These are phyloP conservation scores for Silurus aristotelis DNA, from an alignment of 2,797 vertebrate genomes.

Conservation along the genomic window DNA sequence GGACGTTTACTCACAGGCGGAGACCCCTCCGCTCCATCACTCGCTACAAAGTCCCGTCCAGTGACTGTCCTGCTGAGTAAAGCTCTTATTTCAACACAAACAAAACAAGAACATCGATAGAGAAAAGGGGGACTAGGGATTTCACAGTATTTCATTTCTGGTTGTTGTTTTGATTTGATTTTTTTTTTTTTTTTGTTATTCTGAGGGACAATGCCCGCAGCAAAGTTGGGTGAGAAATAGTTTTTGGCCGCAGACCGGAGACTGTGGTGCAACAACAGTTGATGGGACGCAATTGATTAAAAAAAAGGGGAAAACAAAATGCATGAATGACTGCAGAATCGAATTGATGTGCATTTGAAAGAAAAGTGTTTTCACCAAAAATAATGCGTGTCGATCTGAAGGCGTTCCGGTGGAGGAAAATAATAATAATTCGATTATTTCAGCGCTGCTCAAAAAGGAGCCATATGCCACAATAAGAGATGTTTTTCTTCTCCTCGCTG, in stretches of 20 bases:
- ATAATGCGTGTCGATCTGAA: conserved; percentile 62
- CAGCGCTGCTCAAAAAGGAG: conserved; percentile 65
- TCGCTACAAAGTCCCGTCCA: conserved; percentile 93
- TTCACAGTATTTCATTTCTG: conserved; percentile 78
- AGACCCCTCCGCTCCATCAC: conserved; percentile 90
- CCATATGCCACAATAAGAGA: conserved; percentile 65
- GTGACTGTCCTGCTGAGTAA: conserved; percentile 85
- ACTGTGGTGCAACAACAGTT: conserved; percentile 66
- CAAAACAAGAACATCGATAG: conserved; percentile 43
- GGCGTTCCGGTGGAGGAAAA: conserved; percentile 54
- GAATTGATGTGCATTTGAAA: conserved; percentile 72
- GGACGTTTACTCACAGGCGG: conserved; percentile 96
- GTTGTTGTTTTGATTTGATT: too few species aligned
- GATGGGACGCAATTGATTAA: conserved; percentile 61
- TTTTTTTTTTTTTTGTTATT: conserved; percentile 70
- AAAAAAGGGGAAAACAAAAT: conserved; percentile 45
- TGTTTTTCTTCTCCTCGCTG: conserved; percentile 63
- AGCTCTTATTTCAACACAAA: conserved; percentile 65
- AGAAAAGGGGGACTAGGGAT: conserved; percentile 74
- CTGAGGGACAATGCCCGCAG: conserved; percentile 69
- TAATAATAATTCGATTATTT: conserved; percentile 59
- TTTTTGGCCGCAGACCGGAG: conserved; percentile 72
- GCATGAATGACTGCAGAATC: conserved; percentile 63
- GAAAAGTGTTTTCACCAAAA: conserved; percentile 80
- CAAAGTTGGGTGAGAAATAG: conserved; percentile 71